Base-by-base conservation (phyloP, 2,888 invertebrate species). In the Acleris literana region DNA sequence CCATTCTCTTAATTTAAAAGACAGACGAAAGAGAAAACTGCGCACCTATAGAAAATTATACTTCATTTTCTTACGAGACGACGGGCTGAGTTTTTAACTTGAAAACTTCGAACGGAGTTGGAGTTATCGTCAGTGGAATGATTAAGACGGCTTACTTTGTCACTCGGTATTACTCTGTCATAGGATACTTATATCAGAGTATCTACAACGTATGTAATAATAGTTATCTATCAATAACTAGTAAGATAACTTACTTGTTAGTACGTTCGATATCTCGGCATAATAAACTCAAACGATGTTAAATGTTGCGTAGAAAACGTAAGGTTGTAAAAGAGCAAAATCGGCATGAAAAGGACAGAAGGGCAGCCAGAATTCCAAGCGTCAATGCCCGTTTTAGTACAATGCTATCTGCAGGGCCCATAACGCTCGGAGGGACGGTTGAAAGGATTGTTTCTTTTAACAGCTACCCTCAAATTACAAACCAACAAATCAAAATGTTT, bases 301-400 rank as follows among this genome's bases (percentile, higher is more conserved):
- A 70, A 62, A 64, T 56, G 68, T 66, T 64, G 66, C 64, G 70
- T 67, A 63, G 64, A 59, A 58, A 62, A 70, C 22, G 57, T 51
- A 20, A 25, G 46, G 44, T 52, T 33, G 44, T 63, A 58, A 48
- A 33, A 52, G 48, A 53, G 43, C 16, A 22, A 16, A 48, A 22
- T 39, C 9, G n/a, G 18, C 48, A 58, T 63, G 43, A 59, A 53
- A 63, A 59, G 56, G 46, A 39, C 58, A 51, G 63, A 67, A 63
- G 63, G 67, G 57, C 44, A 66, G 52, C 58, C 51, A 64, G 59
- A 70, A 69, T 64, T 61, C 66, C 64, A 64, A 64, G 67, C 62
- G 77, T 73, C 79, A 75, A 74, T 71, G 76, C 43, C 76, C 74
- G 72, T 73, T 78, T 77, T 77, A 76, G 68, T 63, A 61, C 71